These are phyloP conservation scores for Synanceia verrucosa DNA, from an alignment of 2,797 vertebrate species.

Conservation along the genomic window DNA sequence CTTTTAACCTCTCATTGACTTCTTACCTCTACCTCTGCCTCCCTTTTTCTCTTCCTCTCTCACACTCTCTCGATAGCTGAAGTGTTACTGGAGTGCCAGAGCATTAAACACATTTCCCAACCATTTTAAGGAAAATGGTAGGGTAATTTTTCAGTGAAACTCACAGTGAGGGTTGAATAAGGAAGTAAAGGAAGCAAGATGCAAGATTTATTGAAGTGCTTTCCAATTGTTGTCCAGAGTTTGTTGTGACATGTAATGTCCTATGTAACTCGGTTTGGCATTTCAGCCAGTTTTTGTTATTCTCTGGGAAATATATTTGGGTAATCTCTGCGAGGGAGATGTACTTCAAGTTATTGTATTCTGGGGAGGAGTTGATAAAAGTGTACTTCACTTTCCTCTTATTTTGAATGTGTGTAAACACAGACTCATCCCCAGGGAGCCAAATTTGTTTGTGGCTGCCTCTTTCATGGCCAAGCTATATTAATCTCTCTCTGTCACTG, in stretches of 20 bases:
- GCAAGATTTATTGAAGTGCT: conserved; percentile 14
- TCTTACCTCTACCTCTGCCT: neutral
- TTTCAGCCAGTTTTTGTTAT: neutral
- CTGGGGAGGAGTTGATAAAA: conserved; percentile 41
- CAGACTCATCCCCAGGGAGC: conserved; percentile 34
- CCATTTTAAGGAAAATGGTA: conserved; percentile 5
- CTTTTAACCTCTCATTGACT: conserved; percentile 54
- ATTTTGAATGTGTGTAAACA: conserved; percentile 31
- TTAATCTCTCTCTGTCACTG: conserved; percentile 34
- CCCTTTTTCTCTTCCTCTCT: neutral
- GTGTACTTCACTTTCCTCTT: conserved; percentile 32
- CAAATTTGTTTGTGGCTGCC: conserved; percentile 30
- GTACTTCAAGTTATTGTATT: conserved; percentile 40
- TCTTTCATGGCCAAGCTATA: conserved; percentile 30
- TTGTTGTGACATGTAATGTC: conserved; percentile 27
- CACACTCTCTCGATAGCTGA: conserved; percentile 5
- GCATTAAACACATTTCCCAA: conserved; percentile 21
- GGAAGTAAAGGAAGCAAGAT: conserved; percentile 43
- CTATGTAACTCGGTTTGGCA: neutral
- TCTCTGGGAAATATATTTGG: conserved; percentile 23
- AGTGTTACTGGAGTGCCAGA: neutral
- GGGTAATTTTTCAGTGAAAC: conserved; percentile 21
- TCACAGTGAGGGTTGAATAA: conserved; percentile 19
- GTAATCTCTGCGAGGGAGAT: conserved; percentile 14
- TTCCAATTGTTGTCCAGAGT: conserved; percentile 27